A percentile compares a stretch with the other conserved stretches of the same genome.
Conservation (phyloP, 2,888 invertebrate species). For the Formica aserva region DNA sequence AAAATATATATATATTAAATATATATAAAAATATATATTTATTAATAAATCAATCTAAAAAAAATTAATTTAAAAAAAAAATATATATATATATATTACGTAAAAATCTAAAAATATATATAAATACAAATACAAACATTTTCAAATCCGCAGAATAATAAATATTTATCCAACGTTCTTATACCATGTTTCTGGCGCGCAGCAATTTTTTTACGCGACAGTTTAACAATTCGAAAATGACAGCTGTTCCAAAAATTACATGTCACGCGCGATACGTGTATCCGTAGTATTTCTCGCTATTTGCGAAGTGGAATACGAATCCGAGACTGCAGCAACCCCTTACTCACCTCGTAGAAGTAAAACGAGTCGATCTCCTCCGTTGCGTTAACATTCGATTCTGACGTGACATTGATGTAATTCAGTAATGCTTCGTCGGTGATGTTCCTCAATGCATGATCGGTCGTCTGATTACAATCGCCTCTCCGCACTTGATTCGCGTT, state of each 20-base stretch:
- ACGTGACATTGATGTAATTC: constrained; percentile 71
- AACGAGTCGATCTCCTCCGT: constrained; percentile 85
- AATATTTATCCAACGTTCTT: constrained; percentile 7
- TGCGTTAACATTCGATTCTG: constrained; percentile 70
- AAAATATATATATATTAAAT: not conserved
- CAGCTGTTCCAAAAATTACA: not conserved
- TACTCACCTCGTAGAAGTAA: constrained; percentile 86
- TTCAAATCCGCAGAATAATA: not conserved
- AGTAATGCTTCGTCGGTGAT: constrained; percentile 63
- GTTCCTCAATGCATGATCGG: constrained; percentile 39
- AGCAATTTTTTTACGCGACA: not conserved
- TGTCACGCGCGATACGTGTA: not conserved
- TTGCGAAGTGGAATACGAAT: not conserved
- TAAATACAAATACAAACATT: not conserved
- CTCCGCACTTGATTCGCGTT: constrained; percentile 30
- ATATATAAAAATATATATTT: not conserved
- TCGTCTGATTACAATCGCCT: constrained; percentile 48
- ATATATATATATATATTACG: not conserved
- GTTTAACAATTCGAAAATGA: not conserved
- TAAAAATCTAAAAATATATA: not conserved
- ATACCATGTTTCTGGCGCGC: not conserved
- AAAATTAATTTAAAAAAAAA: not conserved
- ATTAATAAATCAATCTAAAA: not conserved
- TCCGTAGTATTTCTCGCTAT: not conserved
- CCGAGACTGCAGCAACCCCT: not conserved